phyloP scores from a whole-genome alignment of 2,888 invertebrate species.

The Drosophila borborema region DNA sequence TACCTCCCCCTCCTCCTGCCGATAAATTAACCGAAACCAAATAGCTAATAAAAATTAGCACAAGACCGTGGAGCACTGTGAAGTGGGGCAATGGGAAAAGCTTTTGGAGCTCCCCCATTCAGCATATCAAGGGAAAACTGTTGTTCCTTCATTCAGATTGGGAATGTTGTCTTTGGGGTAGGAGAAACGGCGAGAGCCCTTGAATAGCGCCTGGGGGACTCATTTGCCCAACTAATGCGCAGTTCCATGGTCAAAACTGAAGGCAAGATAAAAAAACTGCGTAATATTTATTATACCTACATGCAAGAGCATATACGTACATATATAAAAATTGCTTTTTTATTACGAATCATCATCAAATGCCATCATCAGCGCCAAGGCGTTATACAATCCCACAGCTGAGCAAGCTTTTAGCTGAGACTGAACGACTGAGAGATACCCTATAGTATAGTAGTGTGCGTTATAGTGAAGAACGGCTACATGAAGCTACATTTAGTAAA shows the following conservation, averaged over 20 bases:
- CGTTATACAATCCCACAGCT: slow-evolving; percentile 36
- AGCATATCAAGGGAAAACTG: slow-evolving; percentile 18
- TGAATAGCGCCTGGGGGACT: slow-evolving; percentile 35
- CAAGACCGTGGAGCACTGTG: neutral
- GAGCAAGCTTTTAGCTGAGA: neutral
- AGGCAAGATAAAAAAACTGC: slow-evolving; percentile 35
- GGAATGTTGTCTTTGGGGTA: neutral
- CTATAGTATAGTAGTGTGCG: neutral
- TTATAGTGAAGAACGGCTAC: too few relatives aligned
- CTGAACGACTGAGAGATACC: neutral
- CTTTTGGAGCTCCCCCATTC: slow-evolving; percentile 1
- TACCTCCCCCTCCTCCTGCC: neutral
- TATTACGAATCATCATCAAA: slow-evolving; percentile 61
- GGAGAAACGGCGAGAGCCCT: neutral
- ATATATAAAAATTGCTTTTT: slow-evolving; percentile 65
- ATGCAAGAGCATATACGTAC: slow-evolving; percentile 1
- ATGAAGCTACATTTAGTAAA: too few relatives aligned
- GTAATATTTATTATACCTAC: slow-evolving; percentile 26
- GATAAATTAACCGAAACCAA: slow-evolving; percentile 23
- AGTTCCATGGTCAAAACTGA: slow-evolving; percentile 32
- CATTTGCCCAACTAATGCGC: slow-evolving; percentile 39
- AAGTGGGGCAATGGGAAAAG: neutral
- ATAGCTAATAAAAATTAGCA: slow-evolving; percentile 52
- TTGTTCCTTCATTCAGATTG: neutral
- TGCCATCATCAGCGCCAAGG: slow-evolving; percentile 23